Base-by-base conservation (phyloP, 2,888 invertebrate genomes). In the Cosmia pyralina region DNA sequence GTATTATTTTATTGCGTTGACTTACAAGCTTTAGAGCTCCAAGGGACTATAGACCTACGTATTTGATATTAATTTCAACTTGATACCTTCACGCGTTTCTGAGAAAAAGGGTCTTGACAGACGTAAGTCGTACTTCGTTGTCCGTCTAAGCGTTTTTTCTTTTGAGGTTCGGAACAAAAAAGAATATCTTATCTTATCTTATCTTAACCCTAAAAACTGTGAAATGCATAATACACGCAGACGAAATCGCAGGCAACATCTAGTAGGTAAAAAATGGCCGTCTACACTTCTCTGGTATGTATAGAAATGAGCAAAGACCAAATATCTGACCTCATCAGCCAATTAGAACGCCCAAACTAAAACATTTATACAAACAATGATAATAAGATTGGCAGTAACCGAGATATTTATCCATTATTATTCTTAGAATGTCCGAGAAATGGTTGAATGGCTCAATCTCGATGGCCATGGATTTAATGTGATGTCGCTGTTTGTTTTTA, bases 361-460 rank as follows among this genome's bases (percentile, higher is more conserved):
- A 48, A 10, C 13, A 68, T 44, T 48, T 38, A 68, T 58, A 58
- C 38, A 77, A 52, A 77, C 58, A n/a, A 53, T 53, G 19, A 19
- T 48, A 70, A 60, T 55, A 77, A 70, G 52, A 46, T 52, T 28
- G 19, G 38, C 34, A 38, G 69, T 48, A 17, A 48, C 13, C 15
- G 22, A 34, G 53, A 75, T 48, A 53, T 60, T n/a, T 15, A 5
- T 38, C 41, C 74, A 67, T 79, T 73, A 46, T 60, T 79, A 79
- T 77, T 77, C 77, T 50, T 13, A 52, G 48, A 28, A 38, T 60
- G 74, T 73, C 41, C 78, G 53, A 55, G 74, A 73, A 77, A 62
- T 73, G 55, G 73, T 55, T 66, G 50, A 55, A 57, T 48, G 48
- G 48, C 41, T 48, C 77, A 60, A 67, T 76, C 19, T 68, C 50